Conservation (phyloP, 1,140 invertebrate genomes). For the Bombus confusus region DNA sequence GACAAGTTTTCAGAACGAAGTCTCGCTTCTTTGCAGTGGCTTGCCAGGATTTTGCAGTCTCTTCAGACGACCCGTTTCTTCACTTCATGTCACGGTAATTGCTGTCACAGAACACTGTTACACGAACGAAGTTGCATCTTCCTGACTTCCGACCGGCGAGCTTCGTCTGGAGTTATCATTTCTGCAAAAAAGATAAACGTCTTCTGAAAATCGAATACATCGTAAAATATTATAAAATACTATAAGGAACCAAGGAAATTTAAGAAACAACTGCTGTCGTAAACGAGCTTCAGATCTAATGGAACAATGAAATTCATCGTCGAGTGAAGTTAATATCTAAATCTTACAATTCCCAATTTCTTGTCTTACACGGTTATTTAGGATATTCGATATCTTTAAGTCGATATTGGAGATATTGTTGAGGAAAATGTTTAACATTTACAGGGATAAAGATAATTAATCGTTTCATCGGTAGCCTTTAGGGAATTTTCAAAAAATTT, state of each 20-base stretch:
- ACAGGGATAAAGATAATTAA: background rate
- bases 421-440: background rate
- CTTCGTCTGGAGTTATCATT: slow-evolving; percentile 51
- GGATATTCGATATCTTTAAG: background rate
- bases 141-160: slow-evolving; percentile 27
- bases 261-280: no score
- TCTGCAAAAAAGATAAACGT: slow-evolving; percentile 48
- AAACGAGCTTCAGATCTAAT: background rate
- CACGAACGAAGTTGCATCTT: slow-evolving; percentile 49
- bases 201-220: background rate
- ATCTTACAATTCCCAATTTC: background rate
- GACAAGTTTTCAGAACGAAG: slow-evolving; percentile 15
- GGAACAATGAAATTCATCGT: background rate
- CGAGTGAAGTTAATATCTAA: background rate
- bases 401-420: background rate
- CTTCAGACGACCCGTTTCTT: slow-evolving; percentile 42
- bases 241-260: background rate
- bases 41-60: slow-evolving; percentile 36
- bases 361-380: background rate
- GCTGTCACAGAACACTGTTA: slow-evolving; percentile 61
- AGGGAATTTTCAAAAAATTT: background rate
- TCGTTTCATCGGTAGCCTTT: background rate
- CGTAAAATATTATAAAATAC: no score
- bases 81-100: slow-evolving; percentile 59
- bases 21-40: slow-evolving; percentile 36